Conservation (phyloP, 2,888 invertebrate species). For the Euplagia quadripunctaria region DNA sequence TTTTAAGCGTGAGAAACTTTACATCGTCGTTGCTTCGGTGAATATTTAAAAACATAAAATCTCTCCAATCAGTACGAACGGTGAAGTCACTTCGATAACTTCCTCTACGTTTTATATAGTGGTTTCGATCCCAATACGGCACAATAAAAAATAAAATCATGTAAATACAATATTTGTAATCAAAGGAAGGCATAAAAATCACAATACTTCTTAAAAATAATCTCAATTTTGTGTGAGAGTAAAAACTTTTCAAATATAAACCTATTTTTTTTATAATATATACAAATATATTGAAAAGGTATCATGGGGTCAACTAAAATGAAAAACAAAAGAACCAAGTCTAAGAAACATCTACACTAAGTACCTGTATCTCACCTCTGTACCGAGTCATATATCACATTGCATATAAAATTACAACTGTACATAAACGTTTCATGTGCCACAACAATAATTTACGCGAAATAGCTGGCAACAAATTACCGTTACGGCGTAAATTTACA, state of each 20-base stretch:
- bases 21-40: background rate
- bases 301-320: too few species aligned
- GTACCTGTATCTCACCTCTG: background rate
- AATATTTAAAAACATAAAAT: background rate
- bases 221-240: background rate
- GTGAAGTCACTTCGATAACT: background rate
- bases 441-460: slow-evolving; percentile 32
- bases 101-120: background rate
- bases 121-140: background rate
- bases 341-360: background rate
- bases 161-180: background rate
- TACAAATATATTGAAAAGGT: too few species aligned
- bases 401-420: slow-evolving; percentile 19
- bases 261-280: too few species aligned
- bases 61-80: background rate
- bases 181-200: background rate
- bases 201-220: background rate
- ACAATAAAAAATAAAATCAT: background rate
- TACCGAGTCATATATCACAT: slow-evolving; percentile 14
- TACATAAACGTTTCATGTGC: slow-evolving; percentile 7
- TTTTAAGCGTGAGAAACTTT: background rate
- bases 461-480: slow-evolving; percentile 13
- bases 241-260: background rate
- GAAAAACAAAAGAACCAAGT: too few species aligned
- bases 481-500: background rate